Evolutionary conservation across 2,888 invertebrate genomes (phyloP).

Genomic region (Apodemia zela): DNA sequence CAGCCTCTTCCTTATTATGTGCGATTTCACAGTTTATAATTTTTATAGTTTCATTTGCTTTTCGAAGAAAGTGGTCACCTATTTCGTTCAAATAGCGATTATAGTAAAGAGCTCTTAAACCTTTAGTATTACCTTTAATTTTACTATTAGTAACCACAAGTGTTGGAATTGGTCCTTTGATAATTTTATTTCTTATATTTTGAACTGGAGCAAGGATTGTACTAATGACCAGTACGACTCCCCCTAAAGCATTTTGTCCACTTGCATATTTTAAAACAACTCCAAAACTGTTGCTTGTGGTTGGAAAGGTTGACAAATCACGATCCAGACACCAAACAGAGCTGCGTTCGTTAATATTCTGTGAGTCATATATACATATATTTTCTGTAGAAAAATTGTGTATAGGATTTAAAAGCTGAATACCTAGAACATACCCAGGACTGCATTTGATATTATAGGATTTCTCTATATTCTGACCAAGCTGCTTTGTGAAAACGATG

Average conservation of each 20-base stretch:
- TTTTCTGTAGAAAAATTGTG: constrained; percentile 93
- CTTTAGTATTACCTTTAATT: constrained; percentile 90
- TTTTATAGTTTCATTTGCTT: constrained; percentile 92
- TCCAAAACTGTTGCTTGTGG: constrained; percentile 91
- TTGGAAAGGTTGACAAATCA: constrained; percentile 94
- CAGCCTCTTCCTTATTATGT: constrained; percentile 89
- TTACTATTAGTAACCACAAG: constrained; percentile 85
- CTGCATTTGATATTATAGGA: constrained; percentile 84
- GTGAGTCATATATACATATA: constrained; percentile 89
- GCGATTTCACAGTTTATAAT: constrained; percentile 90
- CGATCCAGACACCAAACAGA: constrained; percentile 89
- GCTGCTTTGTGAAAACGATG: constrained; percentile 85
- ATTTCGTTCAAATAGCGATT: constrained; percentile 92
- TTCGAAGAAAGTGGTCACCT: constrained; percentile 91
- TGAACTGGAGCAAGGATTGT: constrained; percentile 87
- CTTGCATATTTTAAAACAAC: constrained; percentile 90
- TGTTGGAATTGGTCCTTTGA: constrained; percentile 90
- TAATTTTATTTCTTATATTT: constrained; percentile 85
- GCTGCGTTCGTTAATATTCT: constrained; percentile 82
- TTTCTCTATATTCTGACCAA: constrained; percentile 78
- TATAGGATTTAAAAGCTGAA: constrained; percentile 94
- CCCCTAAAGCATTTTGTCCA: constrained; percentile 88
- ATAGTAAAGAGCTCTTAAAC: constrained; percentile 91
- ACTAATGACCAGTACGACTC: constrained; percentile 89
- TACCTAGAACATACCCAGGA: constrained; percentile 92